A percentile compares a stretch with the other conserved stretches of the same genome.
phyloP scores from a whole-genome alignment of 2,797 vertebrate species.

The Crocidura indochinensis region DNA sequence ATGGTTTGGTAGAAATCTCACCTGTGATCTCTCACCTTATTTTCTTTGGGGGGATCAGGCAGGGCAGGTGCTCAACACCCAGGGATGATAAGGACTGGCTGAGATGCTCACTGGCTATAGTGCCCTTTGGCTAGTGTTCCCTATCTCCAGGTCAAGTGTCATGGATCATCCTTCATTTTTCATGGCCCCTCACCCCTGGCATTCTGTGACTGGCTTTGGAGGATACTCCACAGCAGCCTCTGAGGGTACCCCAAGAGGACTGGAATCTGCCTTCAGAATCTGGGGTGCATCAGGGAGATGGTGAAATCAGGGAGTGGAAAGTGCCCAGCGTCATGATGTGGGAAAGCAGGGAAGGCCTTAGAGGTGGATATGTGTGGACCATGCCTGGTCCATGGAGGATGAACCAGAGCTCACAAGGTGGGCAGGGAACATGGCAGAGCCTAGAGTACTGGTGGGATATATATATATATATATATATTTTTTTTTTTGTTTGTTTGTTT shows the following conservation, averaged over 20 bases:
- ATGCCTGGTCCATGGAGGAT: background rate
- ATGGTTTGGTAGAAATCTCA: conserved; percentile 36
- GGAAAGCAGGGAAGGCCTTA: background rate
- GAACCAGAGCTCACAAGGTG: background rate
- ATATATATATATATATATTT: too few species aligned
- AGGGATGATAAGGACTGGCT: too few species aligned
- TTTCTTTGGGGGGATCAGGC: background rate
- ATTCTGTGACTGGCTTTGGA: background rate
- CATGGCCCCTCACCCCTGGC: background rate
- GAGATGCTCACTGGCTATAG: background rate
- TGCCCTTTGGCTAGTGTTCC: background rate
- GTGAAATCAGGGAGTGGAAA: background rate
- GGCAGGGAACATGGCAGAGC: too few species aligned
- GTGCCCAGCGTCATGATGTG: background rate
- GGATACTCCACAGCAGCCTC: background rate
- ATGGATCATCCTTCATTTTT: background rate
- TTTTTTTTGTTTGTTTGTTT: too few species aligned
- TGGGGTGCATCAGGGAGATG: background rate
- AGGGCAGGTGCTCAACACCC: background rate
- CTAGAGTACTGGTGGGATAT: too few species aligned
- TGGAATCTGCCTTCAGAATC: background rate
- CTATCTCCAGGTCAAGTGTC: background rate
- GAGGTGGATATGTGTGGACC: background rate
- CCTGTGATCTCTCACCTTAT: conserved; percentile 25
- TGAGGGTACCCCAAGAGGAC: background rate